Conservation (phyloP, 2,888 invertebrate genomes). For the Harmothoe impar region DNA sequence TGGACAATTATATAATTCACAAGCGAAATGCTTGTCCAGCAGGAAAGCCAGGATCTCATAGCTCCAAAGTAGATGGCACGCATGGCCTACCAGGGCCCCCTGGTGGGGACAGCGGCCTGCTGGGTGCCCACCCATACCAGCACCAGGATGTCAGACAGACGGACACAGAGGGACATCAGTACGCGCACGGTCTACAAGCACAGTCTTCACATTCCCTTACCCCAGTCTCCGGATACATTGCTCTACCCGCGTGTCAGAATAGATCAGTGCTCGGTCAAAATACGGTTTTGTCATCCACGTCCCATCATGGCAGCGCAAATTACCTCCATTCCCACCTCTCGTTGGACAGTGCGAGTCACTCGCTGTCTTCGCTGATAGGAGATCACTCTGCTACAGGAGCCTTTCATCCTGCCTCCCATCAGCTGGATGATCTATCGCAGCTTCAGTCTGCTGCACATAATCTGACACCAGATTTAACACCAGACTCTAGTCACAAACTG, state of each 20-base stretch:
- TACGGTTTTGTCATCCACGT: background rate
- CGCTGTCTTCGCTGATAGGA: constrained; percentile 27
- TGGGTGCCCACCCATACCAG: background rate
- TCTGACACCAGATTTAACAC: background rate
- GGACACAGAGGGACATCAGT: background rate
- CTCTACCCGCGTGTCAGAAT: background rate
- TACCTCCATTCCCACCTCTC: background rate
- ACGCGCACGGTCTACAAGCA: background rate
- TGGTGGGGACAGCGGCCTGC: background rate
- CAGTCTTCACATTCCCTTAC: background rate
- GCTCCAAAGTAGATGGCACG: background rate
- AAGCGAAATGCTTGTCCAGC: constrained; percentile 88
- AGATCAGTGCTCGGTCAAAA: background rate
- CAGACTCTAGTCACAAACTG: background rate
- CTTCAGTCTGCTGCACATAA: background rate
- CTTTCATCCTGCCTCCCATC: background rate
- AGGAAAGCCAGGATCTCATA: background rate
- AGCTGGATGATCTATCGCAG: background rate
- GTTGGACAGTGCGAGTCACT: background rate
- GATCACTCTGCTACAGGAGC: background rate
- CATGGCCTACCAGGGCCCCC: background rate
- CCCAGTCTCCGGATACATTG: background rate
- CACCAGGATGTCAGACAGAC: constrained; percentile 7
- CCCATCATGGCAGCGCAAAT: background rate
- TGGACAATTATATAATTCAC: constrained; percentile 94